Evolutionary conservation across 2,797 vertebrate species (phyloP).

Genomic region (Tragopan temminckii): DNA sequence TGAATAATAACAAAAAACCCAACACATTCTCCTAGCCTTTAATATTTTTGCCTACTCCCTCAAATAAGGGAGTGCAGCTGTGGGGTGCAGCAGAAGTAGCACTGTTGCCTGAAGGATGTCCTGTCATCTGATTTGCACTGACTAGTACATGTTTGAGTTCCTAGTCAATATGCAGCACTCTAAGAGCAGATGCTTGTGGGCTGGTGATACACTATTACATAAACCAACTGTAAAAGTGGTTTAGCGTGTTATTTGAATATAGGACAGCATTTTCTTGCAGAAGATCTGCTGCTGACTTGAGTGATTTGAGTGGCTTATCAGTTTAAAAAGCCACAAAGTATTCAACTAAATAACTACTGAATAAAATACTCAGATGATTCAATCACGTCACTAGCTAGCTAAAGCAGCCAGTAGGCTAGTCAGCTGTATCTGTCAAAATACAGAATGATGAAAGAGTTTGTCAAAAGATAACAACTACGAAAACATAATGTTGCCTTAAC

Average conservation of each 20-base stretch:
- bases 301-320: background rate
- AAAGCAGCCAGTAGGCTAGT: background rate
- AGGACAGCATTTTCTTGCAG: slow-evolving; percentile 28
- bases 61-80: background rate
- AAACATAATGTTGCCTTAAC: background rate
- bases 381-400: background rate
- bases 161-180: background rate
- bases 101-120: background rate
- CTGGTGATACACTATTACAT: slow-evolving; percentile 63
- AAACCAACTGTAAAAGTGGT: slow-evolving; percentile 49
- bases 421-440: background rate
- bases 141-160: background rate
- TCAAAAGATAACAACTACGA: background rate
- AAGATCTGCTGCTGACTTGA: background rate
- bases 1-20: background rate
- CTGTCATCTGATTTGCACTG: slow-evolving; percentile 38
- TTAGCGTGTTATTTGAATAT: background rate
- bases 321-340: background rate
- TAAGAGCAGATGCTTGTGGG: slow-evolving; percentile 59
- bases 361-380: background rate
- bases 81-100: background rate
- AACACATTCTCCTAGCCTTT: background rate
- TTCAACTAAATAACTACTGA: background rate
- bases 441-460: background rate
- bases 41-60: background rate